Percentiles rank a stretch among this genome's conserved stretches.
Evolutionary conservation across 2,797 vertebrate genomes (phyloP).

Genomic region (Fringilla coelebs): DNA sequence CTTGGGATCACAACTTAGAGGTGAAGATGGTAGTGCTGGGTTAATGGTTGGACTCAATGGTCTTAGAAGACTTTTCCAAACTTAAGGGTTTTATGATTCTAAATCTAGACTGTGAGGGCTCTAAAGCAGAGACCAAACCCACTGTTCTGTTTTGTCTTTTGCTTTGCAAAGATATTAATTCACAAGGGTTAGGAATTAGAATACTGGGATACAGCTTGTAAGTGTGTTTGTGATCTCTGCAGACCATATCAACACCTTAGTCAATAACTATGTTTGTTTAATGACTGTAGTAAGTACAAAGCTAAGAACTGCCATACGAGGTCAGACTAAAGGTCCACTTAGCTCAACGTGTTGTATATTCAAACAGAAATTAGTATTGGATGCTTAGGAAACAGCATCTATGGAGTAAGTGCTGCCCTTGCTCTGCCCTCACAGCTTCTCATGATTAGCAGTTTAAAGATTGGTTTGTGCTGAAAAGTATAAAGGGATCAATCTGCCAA

Average conservation of each 20-base stretch:
- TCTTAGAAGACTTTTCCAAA: background rate
- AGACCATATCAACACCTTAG: background rate
- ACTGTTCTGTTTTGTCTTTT: background rate
- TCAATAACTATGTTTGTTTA: slow-evolving; percentile 48
- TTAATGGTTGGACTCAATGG: background rate
- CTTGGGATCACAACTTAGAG: rapidly evolving
- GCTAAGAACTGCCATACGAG: slow-evolving; percentile 5
- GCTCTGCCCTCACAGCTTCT: background rate
- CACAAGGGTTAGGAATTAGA: background rate
- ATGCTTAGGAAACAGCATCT: background rate
- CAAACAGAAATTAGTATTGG: background rate
- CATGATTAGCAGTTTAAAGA: background rate
- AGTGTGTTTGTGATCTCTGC: slow-evolving; percentile 7
- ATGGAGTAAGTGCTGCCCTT: background rate
- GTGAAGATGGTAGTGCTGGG: background rate
- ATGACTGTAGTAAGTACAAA: background rate
- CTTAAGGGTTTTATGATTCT: background rate
- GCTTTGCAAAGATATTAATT: background rate
- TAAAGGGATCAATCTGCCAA: background rate
- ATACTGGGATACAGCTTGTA: background rate
- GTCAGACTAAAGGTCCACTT: background rate
- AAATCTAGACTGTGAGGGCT: background rate
- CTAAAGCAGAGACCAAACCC: background rate
- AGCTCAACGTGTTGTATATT: background rate
- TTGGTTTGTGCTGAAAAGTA: background rate